These are phyloP conservation scores for Scomberomorus guttatus DNA, from an alignment of 2,797 vertebrate genomes.

Conservation along the genomic window DNA sequence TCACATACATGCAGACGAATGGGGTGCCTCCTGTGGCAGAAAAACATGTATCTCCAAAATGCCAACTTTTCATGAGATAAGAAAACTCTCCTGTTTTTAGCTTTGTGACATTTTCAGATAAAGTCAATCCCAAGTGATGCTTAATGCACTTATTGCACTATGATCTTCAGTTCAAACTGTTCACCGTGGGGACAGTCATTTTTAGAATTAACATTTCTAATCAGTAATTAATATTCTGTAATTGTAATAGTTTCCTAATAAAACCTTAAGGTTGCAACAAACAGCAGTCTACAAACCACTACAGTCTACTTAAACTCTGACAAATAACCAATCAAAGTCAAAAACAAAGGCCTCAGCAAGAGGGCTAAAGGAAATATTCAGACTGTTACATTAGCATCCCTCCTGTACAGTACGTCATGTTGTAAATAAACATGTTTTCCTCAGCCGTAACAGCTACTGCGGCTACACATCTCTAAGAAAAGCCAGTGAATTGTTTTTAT, in stretches of 20 bases:
- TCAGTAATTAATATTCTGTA: not conserved
- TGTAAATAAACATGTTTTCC: constrained; percentile 29
- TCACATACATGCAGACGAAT: not conserved
- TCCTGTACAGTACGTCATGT: not conserved
- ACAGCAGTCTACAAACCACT: not conserved
- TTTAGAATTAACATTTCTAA: not conserved
- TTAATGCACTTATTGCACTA: no score
- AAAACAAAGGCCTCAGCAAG: constrained; percentile 17
- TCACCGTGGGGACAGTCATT: no score
- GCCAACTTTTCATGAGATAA: not conserved
- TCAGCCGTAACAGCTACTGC: not conserved
- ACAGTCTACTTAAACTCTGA: not conserved
- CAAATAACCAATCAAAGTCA: constrained; percentile 2
- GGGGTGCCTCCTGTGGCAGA: not conserved
- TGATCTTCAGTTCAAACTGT: not conserved
- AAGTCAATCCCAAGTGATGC: no score
- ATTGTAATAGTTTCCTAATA: not conserved
- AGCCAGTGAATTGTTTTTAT: constrained; percentile 22
- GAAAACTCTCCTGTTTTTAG: no score
- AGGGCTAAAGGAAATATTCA: not conserved
- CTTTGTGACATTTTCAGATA: no score
- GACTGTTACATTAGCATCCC: not conserved
- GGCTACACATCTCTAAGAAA: not conserved
- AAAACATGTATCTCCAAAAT: not conserved
- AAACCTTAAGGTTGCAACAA: not conserved